phyloP scores from a whole-genome alignment of 2,888 invertebrate genomes.

The Oegoconia quadripuncta region DNA sequence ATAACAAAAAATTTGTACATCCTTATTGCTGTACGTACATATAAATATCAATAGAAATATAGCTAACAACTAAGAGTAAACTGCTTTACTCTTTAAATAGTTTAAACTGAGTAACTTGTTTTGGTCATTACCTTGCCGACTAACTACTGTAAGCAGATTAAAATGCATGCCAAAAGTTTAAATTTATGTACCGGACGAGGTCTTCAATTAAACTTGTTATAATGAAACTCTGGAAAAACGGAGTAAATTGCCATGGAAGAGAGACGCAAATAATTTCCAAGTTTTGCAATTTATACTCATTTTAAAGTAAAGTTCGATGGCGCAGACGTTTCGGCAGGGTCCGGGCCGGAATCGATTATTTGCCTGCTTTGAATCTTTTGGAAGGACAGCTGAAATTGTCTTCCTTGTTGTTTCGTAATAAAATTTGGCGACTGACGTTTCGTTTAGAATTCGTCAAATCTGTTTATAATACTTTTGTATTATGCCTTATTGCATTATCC shows the following conservation, averaged over 20 bases:
- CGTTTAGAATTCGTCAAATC: conserved; percentile 18
- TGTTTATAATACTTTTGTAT: conserved; percentile 9
- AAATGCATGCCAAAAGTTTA: conserved; percentile 72
- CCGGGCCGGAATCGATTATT: conserved; percentile 46
- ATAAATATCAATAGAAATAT: neutral
- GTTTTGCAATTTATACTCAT: conserved; percentile 70
- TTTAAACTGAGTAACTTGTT: conserved; percentile 54
- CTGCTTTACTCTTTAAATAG: conserved; percentile 41
- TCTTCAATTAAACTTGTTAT: conserved; percentile 75
- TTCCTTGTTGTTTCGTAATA: conserved; percentile 20
- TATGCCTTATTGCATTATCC: neutral
- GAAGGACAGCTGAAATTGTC: conserved; percentile 25
- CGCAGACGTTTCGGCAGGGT: conserved; percentile 42
- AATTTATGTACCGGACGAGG: conserved; percentile 71
- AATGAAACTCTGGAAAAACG: conserved; percentile 69
- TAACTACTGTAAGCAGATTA: conserved; percentile 65
- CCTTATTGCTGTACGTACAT: too few species aligned
- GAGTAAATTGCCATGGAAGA: conserved; percentile 57
- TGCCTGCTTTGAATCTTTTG: conserved; percentile 35
- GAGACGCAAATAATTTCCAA: conserved; percentile 67
- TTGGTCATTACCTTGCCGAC: conserved; percentile 45
- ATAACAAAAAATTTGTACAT: too few species aligned
- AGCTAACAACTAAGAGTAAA: neutral
- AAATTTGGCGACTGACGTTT: conserved; percentile 19
- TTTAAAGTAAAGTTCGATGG: conserved; percentile 59